Conservation (phyloP, 2,888 invertebrate species). For the Leptinotarsa peninsularis region DNA sequence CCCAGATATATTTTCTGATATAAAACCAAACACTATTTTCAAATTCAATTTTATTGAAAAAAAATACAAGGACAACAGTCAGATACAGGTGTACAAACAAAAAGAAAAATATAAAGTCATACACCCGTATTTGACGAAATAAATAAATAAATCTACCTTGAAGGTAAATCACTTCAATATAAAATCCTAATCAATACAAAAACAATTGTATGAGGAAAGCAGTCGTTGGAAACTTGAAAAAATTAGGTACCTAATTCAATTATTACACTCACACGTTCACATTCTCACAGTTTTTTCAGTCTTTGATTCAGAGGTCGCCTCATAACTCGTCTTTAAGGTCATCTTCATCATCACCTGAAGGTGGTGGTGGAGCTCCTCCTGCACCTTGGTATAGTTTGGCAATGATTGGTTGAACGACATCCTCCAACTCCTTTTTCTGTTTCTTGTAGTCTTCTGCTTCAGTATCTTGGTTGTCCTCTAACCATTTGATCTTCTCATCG, state of each 20-base stretch:
- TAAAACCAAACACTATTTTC: slow-evolving; percentile 11
- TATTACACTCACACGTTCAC: slow-evolving; percentile 23
- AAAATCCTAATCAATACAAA: slow-evolving; percentile 47
- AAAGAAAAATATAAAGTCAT: slow-evolving; percentile 51
- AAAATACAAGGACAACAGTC: slow-evolving; percentile 50
- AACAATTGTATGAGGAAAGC: slow-evolving; percentile 34
- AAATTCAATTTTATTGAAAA: slow-evolving; percentile 51
- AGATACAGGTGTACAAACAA: slow-evolving; percentile 60
- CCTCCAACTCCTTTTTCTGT: slow-evolving; percentile 95
- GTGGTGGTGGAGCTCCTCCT: slow-evolving; percentile 81
- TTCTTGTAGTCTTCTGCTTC: slow-evolving; percentile 88
- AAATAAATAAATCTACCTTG: slow-evolving; percentile 55
- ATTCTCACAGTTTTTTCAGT: slow-evolving; percentile 38
- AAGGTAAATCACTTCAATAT: slow-evolving; percentile 52
- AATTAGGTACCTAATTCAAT: slow-evolving; percentile 26
- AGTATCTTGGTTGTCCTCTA: slow-evolving; percentile 94
- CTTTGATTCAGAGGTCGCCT: slow-evolving; percentile 50
- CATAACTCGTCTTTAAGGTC: slow-evolving; percentile 89
- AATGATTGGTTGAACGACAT: slow-evolving; percentile 96
- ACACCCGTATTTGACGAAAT: slow-evolving; percentile 58
- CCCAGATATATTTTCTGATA: no score
- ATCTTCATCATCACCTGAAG: slow-evolving; percentile 76
- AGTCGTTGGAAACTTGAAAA: slow-evolving; percentile 27
- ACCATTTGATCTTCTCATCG: slow-evolving; percentile 97
- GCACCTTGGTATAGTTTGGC: slow-evolving; percentile 93